phyloP scores from a whole-genome alignment of 2,888 invertebrate species.

The Strigamia maritima region DNA sequence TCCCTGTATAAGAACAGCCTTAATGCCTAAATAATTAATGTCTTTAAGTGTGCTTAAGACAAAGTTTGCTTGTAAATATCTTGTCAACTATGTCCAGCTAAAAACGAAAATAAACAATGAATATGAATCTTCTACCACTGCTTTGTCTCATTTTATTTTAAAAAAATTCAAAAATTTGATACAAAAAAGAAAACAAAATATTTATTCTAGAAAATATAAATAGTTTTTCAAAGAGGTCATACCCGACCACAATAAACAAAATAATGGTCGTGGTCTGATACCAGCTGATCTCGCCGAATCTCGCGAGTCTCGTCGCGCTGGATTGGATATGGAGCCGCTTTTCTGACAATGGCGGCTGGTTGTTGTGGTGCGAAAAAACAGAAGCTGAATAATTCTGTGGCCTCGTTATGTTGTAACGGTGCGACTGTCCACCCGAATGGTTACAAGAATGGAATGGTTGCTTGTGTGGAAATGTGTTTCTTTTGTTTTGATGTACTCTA shows the following conservation, averaged over 20 bases:
- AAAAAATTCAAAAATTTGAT: background rate
- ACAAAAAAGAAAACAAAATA: background rate
- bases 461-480: slow-evolving; percentile 94
- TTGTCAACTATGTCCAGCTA: background rate
- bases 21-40: slow-evolving; percentile 10
- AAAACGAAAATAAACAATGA: slow-evolving; percentile 4
- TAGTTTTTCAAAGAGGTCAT: background rate
- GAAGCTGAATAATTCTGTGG: slow-evolving; percentile 71
- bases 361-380: slow-evolving; percentile 91
- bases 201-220: background rate
- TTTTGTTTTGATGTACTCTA: slow-evolving; percentile 99
- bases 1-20: slow-evolving; percentile 15
- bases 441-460: slow-evolving; percentile 57
- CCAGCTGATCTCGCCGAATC: background rate
- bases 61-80: slow-evolving; percentile 15
- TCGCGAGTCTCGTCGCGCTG: slow-evolving; percentile 1
- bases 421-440: slow-evolving; percentile 52
- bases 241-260: background rate
- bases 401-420: slow-evolving; percentile 56
- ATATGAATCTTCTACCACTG: slow-evolving; percentile 1
- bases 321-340: slow-evolving; percentile 24
- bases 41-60: slow-evolving; percentile 15
- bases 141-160: background rate
- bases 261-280: background rate
- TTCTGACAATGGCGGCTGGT: slow-evolving; percentile 71